Base-by-base conservation (phyloP, 2,797 vertebrate genomes). In the Gambelia wislizenii region DNA sequence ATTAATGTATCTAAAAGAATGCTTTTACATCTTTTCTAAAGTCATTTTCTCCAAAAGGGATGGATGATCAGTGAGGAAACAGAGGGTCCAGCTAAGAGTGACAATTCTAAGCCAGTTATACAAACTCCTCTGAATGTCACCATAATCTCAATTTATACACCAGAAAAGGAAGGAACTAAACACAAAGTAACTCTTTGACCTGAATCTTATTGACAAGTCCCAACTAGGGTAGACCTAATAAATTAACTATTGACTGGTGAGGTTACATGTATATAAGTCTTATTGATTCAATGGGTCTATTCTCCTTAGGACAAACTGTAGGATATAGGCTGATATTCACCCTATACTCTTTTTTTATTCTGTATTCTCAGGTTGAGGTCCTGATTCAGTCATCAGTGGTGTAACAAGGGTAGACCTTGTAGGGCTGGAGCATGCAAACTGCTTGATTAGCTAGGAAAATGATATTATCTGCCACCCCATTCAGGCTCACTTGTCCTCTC, bases 1-100 rank as follows among this genome's bases (percentile, higher is more conserved):
- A 77, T 52, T 86, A 86, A 86, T 86, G 75, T 64, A 67, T 86
- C 59, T 78, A 67, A 78, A 69, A 49, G 20, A 86, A 78, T 47
- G 30, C 33, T 67, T 67, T 67, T 36, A 67, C 39, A 59, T 64
- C 20, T 52, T 67, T 44, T 67, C 59, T 79, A 79, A 47, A 30
- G 59, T 18, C 56, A 77, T 74, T 77, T 56, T 47, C 13, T 67
- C 67, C 44, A 49, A 86, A 67, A 86, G 42, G 56, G 30, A 44
- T 12, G 25, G 42, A 6, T 67, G 59, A 77, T 30, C 30, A 27
- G 64, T 49, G 56, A 86, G 39, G 42, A 49, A 25, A 67, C 44
- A 10, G 39, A 2, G 8, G 42, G 16, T 30, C 39, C 61, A 33
- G 16, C 54, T 44, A 54, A 33, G 27, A 61, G 14, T n/a, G 42